Percentiles rank a stretch among this genome's conserved stretches.
phyloP scores from a whole-genome alignment of 1,140 invertebrate genomes.

The Drepana arcuata region DNA sequence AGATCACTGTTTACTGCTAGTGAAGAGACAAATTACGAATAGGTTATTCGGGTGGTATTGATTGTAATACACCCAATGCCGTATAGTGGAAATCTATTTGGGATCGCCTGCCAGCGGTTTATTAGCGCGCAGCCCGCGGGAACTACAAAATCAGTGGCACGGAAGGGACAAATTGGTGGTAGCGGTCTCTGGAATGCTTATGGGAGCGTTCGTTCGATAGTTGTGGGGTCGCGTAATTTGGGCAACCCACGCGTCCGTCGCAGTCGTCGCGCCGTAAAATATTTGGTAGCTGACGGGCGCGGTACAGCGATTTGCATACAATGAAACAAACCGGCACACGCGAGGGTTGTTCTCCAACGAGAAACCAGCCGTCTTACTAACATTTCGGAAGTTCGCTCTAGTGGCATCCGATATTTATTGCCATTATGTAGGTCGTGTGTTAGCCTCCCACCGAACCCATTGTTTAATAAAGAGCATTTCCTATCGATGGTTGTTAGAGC shows the following conservation, averaged over 20 bases:
- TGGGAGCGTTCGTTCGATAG: slow-evolving; percentile 19
- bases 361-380: slow-evolving; percentile 34
- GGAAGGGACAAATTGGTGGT: slow-evolving; percentile 51
- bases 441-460: background rate
- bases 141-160: slow-evolving; percentile 34
- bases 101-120: slow-evolving; percentile 13
- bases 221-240: slow-evolving; percentile 32
- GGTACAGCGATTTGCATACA: slow-evolving; percentile 45
- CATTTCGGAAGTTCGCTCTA: slow-evolving; percentile 54
- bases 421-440: slow-evolving; percentile 14
- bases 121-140: slow-evolving; percentile 21
- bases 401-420: slow-evolving; percentile 34
- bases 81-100: slow-evolving; percentile 18
- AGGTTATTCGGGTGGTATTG: too few species aligned
- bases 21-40: too few species aligned
- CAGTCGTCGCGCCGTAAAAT: slow-evolving; percentile 39
- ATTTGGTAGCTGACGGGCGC: slow-evolving; percentile 21
- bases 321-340: slow-evolving; percentile 35
- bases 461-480: background rate
- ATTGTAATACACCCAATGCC: too few species aligned
- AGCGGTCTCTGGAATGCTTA: slow-evolving; percentile 25
- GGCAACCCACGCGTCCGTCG: slow-evolving; percentile 25
- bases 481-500: too few species aligned
- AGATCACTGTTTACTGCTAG: too few species aligned
- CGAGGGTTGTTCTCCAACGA: slow-evolving; percentile 35